phyloP scores from a whole-genome alignment of 2,888 invertebrate genomes.

The Trissolcus japonicus region DNA sequence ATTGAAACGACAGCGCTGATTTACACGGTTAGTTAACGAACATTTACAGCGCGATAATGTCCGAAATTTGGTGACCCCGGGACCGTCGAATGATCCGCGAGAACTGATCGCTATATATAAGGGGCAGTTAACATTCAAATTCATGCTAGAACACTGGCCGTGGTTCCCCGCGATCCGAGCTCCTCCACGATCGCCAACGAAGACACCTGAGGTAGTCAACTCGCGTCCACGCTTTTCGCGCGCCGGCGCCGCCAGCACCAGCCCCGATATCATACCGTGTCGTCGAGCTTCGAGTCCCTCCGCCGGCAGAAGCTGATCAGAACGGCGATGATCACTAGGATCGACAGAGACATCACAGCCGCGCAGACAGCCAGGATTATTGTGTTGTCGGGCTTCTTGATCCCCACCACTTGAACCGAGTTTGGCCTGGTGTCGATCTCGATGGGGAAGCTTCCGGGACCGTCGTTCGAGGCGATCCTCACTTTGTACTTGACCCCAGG shows the following conservation, averaged over 20 bases:
- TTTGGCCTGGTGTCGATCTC: constrained; percentile 71
- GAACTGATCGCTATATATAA: too few relatives aligned
- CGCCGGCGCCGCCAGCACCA: constrained; percentile 25
- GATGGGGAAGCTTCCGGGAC: constrained; percentile 73
- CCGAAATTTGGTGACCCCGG: constrained; percentile 34
- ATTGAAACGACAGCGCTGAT: constrained; percentile 33
- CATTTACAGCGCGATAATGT: constrained; percentile 48
- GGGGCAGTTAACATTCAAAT: constrained; percentile 21
- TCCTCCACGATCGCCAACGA: constrained; percentile 40
- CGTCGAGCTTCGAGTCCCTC: constrained; percentile 60
- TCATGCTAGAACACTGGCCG: constrained; percentile 50
- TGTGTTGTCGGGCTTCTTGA: constrained; percentile 63
- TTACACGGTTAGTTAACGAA: constrained; percentile 39
- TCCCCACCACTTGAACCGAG: constrained; percentile 63
- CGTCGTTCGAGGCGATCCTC: constrained; percentile 72
- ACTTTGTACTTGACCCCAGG: constrained; percentile 73
- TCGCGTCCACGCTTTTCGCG: constrained; percentile 20
- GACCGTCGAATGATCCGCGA: not conserved
- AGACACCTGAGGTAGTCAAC: constrained; percentile 54
- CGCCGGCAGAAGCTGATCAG: constrained; percentile 58
- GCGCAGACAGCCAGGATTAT: constrained; percentile 64
- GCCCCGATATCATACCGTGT: constrained; percentile 62
- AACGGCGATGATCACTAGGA: constrained; percentile 59
- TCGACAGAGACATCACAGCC: constrained; percentile 59
- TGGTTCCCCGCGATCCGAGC: constrained; percentile 33